Evolutionary conservation across 2,888 invertebrate genomes (phyloP).

Genomic region (Meandrusa payeni): DNA sequence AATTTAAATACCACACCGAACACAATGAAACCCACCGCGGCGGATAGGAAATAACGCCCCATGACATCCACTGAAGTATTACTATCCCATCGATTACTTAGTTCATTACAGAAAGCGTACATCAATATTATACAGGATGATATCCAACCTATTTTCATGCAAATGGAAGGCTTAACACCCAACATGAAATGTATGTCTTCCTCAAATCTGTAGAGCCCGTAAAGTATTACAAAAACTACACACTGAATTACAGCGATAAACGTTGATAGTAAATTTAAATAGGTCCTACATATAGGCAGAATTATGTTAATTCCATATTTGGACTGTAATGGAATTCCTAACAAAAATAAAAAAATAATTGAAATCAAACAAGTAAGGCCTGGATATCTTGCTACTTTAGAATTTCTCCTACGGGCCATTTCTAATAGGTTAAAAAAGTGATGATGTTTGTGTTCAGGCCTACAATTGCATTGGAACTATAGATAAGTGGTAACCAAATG

Average conservation of each 20-base stretch:
- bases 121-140: conserved; percentile 36
- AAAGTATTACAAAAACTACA: conserved; percentile 57
- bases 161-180: conserved; percentile 54
- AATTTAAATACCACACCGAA: conserved; percentile 34
- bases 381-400: conserved; percentile 42
- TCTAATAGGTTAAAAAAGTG: conserved; percentile 46
- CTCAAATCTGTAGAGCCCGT: conserved; percentile 58
- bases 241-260: conserved; percentile 47
- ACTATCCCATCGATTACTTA: conserved; percentile 25
- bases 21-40: conserved; percentile 21
- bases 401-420: conserved; percentile 37
- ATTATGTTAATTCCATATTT: conserved; percentile 38
- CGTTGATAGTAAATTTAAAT: conserved; percentile 35
- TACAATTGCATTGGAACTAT: conserved; percentile 42
- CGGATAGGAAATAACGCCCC: conserved; percentile 33
- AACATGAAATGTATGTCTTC: conserved; percentile 75
- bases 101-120: conserved; percentile 43
- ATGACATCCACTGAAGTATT: conserved; percentile 15
- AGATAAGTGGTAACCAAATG: conserved; percentile 48
- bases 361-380: conserved; percentile 42
- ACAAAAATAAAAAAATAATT: conserved; percentile 39
- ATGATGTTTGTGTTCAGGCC: conserved; percentile 42
- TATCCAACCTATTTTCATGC: conserved; percentile 52
- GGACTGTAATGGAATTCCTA: conserved; percentile 51
- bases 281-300: conserved; percentile 35